These are phyloP conservation scores for Drosophila niveifrons DNA, from an alignment of 2,888 invertebrate genomes.

Conservation along the genomic window DNA sequence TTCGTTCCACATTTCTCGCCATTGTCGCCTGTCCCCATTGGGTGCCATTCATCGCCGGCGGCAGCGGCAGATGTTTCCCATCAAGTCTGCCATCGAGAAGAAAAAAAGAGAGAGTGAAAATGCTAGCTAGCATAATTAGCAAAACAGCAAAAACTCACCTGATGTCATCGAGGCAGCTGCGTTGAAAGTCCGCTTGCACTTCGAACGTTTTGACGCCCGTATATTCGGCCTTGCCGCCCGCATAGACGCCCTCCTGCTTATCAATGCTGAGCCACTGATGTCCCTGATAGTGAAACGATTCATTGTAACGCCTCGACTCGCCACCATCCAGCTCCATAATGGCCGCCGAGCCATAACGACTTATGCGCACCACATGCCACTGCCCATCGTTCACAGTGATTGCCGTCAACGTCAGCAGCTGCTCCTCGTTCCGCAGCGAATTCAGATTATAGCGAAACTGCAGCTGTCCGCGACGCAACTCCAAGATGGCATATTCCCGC, in stretches of 20 bases:
- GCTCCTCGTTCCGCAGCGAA: slow-evolving; percentile 94
- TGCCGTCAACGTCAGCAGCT: slow-evolving; percentile 93
- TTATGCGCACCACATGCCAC: slow-evolving; percentile 97
- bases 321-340: slow-evolving; percentile 96
- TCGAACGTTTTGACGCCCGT: slow-evolving; percentile 97
- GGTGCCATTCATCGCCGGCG: slow-evolving; percentile 96
- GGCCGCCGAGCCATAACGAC: slow-evolving; percentile 95
- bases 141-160: slow-evolving; percentile 68
- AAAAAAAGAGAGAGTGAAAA: slow-evolving; percentile 2
- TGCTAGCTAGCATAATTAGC: slow-evolving; percentile 30
- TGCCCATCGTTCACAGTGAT: slow-evolving; percentile 97
- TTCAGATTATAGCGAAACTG: slow-evolving; percentile 97
- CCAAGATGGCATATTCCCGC: slow-evolving; percentile 95
- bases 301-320: slow-evolving; percentile 96
- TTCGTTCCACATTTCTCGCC: slow-evolving; percentile 94
- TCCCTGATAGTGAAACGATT: slow-evolving; percentile 94
- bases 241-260: slow-evolving; percentile 97
- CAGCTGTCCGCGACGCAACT: slow-evolving; percentile 92
- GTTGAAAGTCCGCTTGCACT: slow-evolving; percentile 96
- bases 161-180: slow-evolving; percentile 90
- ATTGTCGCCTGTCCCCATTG: slow-evolving; percentile 98
- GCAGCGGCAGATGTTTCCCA: slow-evolving; percentile 96
- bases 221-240: slow-evolving; percentile 97
- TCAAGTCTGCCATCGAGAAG: slow-evolving; percentile 89
- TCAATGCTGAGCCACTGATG: slow-evolving; percentile 96